Evolutionary conservation across 92 coral and sea anemone species (phyloP), one percentile per base, ranked within the genome.

Genomic region (Zoanthus gigantus): DNA sequence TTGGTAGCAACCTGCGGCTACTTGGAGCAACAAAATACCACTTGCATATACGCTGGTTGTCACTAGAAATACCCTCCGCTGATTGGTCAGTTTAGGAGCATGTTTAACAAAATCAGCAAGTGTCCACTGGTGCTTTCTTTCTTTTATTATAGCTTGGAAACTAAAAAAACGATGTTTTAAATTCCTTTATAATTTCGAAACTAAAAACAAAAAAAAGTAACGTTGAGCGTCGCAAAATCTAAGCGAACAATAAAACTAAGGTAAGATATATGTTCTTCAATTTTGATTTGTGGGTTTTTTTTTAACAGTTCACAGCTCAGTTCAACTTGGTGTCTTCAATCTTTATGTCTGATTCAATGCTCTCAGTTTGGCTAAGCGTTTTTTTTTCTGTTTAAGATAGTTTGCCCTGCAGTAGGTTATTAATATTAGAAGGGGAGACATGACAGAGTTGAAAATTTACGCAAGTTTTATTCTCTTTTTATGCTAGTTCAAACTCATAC

Each of bases 21-120:
- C 42, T 34, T 34, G 3, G 42, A 23, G 46, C 48, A 80, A 80
- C 85, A 81, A 81, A 66, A 47, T 60, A 60, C 85, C 85, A 81
- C 85, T 81, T 28, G 85, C 63, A 34, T 47, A 37, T 9, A 16
- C 2, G 23, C 85, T 48, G 85, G 85, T 50, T 81, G 60, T 17
- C 6, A 16, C 4, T 30, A 46, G 7, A n/a, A 81, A 63, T 28
- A 66, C 56, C 29, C 15, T 66, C 28, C 37, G 0, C 29, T 66
- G 75, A 65, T 81, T 81, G 85, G 85, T 16, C 47, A 14, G 58
- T 28, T 66, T 5, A 18, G 48, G 18, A 28, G 31, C 29, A 44
- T 81, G 85, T 81, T 81, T 65, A 66, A 9, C 74, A 81, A 81
- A 80, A 44, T 45, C 23, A 81, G 75, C 85, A 81, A 81, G 85